These are phyloP conservation scores for Margarornis squamiger DNA, from an alignment of 2,797 vertebrate species.

Conservation along the genomic window DNA sequence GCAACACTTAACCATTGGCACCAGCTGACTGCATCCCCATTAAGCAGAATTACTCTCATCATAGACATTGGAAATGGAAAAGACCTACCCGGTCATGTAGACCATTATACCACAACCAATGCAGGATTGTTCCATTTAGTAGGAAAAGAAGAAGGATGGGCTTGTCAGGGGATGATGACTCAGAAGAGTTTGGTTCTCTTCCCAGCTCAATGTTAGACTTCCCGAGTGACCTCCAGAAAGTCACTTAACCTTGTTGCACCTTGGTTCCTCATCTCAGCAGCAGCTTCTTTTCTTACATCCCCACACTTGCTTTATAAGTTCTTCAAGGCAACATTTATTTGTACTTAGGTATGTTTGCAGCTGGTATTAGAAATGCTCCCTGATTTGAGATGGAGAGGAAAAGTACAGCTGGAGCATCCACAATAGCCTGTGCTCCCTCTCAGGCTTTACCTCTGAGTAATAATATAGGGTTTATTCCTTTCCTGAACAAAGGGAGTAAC, in stretches of 20 bases:
- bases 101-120: constrained; percentile 48
- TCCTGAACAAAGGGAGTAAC: background rate
- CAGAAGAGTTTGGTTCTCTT: constrained; percentile 57
- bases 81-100: constrained; percentile 66
- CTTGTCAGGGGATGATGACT: constrained; percentile 59
- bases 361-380: background rate
- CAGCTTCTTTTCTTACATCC: background rate
- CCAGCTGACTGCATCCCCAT: constrained; percentile 65
- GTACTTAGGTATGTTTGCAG: background rate
- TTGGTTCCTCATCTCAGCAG: background rate
- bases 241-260: constrained; percentile 39
- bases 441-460: background rate
- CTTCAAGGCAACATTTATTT: background rate
- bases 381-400: background rate
- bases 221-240: constrained; percentile 2
- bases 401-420: background rate
- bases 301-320: background rate
- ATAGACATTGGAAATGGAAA: constrained; percentile 65
- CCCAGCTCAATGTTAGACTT: background rate
- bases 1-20: constrained; percentile 69
- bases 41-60: constrained; percentile 69
- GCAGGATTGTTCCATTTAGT: constrained; percentile 64
- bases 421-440: background rate
- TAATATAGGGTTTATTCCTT: background rate
- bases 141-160: constrained; percentile 49